These are phyloP conservation scores for Dasypogon diadema DNA, from an alignment of 2,888 invertebrate genomes.

Conservation along the genomic window DNA sequence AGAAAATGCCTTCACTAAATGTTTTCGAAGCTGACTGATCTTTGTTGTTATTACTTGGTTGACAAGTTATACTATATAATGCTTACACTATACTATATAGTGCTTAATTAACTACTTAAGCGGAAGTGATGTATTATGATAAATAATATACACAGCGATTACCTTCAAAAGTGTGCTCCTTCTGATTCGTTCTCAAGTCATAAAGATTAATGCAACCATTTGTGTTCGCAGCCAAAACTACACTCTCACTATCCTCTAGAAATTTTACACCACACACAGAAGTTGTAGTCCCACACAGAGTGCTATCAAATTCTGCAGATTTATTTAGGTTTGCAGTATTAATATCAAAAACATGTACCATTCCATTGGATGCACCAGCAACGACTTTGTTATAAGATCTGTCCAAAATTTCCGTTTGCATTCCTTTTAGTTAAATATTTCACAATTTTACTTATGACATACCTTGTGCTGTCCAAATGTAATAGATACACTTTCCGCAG, in stretches of 20 bases:
- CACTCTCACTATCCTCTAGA: constrained; percentile 61
- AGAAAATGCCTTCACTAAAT: too few relatives aligned
- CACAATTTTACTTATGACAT: too few relatives aligned
- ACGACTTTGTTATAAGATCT: constrained; percentile 68
- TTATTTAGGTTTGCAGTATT: constrained; percentile 61
- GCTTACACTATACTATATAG: too few relatives aligned
- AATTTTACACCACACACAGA: constrained; percentile 63
- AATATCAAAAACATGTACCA: constrained; percentile 70
- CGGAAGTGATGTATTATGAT: too few relatives aligned
- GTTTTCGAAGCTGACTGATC: too few relatives aligned
- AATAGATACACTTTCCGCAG: constrained; percentile 74
- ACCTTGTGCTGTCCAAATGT: constrained; percentile 73
- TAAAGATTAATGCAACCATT: constrained; percentile 62
- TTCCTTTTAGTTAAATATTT: too few relatives aligned
- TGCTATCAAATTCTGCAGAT: constrained; percentile 30
- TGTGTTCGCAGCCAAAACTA: constrained; percentile 62
- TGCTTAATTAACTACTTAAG: too few relatives aligned
- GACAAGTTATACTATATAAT: too few relatives aligned
- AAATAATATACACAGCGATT: too few relatives aligned
- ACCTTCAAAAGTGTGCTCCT: constrained; percentile 68
- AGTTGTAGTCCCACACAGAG: not conserved
- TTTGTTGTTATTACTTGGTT: too few relatives aligned
- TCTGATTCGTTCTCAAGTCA: constrained; percentile 70
- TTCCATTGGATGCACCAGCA: constrained; percentile 69
- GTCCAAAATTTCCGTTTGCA: too few relatives aligned